Base-by-base conservation (phyloP, 2,113 vertebrate species). In the Malaclemys terrapin region DNA sequence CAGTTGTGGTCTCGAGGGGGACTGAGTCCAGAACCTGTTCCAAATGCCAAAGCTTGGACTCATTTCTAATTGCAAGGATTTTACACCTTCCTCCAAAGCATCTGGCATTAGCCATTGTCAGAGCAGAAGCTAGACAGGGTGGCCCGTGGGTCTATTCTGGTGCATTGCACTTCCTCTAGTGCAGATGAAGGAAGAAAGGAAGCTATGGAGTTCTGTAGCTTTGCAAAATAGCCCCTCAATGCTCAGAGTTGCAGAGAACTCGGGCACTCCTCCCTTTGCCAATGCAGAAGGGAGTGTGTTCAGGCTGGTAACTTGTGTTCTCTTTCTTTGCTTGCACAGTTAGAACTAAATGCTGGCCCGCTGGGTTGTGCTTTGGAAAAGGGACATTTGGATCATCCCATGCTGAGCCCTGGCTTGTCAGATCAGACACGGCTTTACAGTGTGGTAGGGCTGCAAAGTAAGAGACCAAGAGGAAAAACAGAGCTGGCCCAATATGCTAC, bases 41-140 rank as follows among this genome's bases (percentile, higher is more conserved):
- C 38, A 45, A 45, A 45, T 25, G 9, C 10, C 14, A 19, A 75
- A 38, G 19, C 69, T 76, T 45, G 22, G 72, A 24, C 72, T 76
- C 38, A 2, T 45, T 76, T 76, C 72, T 45, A 24, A 13, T 76
- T 6, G 19, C 24, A 42, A 75, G 69, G 72, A 25, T 25, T 75
- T 42, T 25, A 24, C 22, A 47, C 6, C 72, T 47, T 27, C 72
- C 42, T 47, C 72, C 72, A 47, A 76, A 76, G 65, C 69, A 38
- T n/a, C n/a, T 38, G 35, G 35, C 65, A n/a, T 69, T 69, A n/a
- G 38, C n/a, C 38, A 24, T 24, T 75, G 5, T 45, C 3, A 3
- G 76, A 25, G 31, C 79, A 0, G 0, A 14, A 20, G 3, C 49
- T n/a, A 0, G 85, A 6, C 0, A 49, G 8, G n/a, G 10, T 2